phyloP scores from a whole-genome alignment of 2,797 vertebrate species.

The Enteromius argenteus region DNA sequence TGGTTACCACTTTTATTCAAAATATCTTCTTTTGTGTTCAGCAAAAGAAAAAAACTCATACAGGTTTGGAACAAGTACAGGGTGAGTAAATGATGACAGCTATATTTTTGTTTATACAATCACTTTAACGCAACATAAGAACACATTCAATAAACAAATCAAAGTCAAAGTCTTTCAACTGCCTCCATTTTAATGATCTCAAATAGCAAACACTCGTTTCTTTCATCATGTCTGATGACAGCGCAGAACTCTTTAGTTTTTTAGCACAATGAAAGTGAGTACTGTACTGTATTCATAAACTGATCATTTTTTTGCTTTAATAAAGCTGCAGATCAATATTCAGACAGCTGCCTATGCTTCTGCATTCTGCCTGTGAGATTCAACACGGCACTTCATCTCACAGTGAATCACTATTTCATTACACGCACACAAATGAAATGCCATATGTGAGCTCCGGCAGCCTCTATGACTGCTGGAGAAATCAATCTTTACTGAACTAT shows the following conservation, averaged over 20 bases:
- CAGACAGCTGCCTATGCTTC: constrained; percentile 2
- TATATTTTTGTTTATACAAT: background rate
- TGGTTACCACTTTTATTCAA: background rate
- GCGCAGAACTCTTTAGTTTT: constrained; percentile 42
- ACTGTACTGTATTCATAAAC: constrained; percentile 23
- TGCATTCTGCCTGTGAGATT: constrained; percentile 31
- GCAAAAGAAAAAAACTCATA: background rate
- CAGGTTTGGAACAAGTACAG: background rate
- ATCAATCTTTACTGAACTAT: constrained; percentile 50
- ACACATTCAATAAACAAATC: background rate
- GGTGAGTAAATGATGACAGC: background rate
- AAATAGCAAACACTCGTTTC: constrained; percentile 18
- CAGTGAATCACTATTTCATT: constrained; percentile 75
- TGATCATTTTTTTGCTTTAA: background rate
- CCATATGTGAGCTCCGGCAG: constrained; percentile 59
- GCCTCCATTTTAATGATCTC: constrained; percentile 64
- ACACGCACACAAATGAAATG: constrained; percentile 71
- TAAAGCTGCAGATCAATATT: constrained; percentile 16
- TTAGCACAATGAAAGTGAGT: constrained; percentile 10
- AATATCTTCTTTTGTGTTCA: background rate
- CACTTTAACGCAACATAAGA: background rate
- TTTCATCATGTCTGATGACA: constrained; percentile 42
- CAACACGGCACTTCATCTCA: constrained; percentile 42
- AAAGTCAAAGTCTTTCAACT: constrained; percentile 56
- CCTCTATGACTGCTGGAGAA: constrained; percentile 57